A percentile compares a stretch with the other conserved stretches of the same genome.
Conservation (phyloP, 2,888 invertebrate genomes). For the Xestia sexstrigata region DNA sequence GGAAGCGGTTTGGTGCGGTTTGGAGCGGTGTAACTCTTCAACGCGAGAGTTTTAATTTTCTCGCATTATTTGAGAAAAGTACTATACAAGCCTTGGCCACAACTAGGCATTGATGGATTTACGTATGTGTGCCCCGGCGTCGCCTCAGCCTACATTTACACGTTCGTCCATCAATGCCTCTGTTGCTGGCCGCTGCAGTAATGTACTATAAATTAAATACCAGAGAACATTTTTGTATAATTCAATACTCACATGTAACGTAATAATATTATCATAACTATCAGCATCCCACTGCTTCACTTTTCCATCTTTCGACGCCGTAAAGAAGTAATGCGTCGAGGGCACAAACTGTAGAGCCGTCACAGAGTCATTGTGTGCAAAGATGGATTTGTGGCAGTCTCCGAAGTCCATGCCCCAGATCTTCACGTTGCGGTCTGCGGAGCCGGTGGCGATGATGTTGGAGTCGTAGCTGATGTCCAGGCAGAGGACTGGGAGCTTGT, state of each 20-base stretch:
- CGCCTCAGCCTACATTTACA: no score
- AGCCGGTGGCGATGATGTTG: constrained; percentile 97
- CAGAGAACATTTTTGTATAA: not conserved
- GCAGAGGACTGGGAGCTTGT: constrained; percentile 97
- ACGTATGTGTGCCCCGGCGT: no score
- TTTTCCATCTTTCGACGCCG: constrained; percentile 97
- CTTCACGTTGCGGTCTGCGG: constrained; percentile 98
- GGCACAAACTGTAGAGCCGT: constrained; percentile 97
- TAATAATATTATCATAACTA: constrained; percentile 96
- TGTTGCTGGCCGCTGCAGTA: no score
- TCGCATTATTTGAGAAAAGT: no score
- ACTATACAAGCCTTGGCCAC: no score
- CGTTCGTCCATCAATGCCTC: no score
- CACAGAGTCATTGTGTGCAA: constrained; percentile 99
- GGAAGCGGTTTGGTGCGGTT: no score
- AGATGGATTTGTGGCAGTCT: constrained; percentile 98
- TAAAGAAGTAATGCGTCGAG: constrained; percentile 97
- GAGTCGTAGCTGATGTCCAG: constrained; percentile 98
- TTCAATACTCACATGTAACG: constrained; percentile 92
- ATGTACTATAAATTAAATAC: not conserved
- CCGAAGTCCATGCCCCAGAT: constrained; percentile 99
- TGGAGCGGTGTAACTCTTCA: no score
- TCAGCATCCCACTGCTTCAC: constrained; percentile 99
- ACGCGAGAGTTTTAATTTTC: no score
- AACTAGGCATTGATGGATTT: no score